These are phyloP conservation scores for Acronicta aceris DNA, from an alignment of 2,888 invertebrate genomes.

Conservation along the genomic window DNA sequence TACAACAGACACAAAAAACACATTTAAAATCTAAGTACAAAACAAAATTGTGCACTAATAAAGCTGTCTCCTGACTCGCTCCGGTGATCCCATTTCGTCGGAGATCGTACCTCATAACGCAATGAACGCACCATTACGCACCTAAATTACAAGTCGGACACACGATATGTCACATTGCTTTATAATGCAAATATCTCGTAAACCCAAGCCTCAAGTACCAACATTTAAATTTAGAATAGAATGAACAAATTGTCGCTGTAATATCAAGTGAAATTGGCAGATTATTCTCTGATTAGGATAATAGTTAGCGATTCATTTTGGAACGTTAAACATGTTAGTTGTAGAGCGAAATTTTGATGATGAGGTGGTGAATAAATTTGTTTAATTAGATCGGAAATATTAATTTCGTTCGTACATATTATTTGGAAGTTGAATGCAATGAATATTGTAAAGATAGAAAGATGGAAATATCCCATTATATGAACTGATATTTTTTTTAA, in stretches of 20 bases:
- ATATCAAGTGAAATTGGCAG: conserved; percentile 32
- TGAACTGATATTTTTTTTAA: too few species aligned
- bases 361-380: conserved; percentile 24
- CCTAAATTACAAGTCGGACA: conserved; percentile 81
- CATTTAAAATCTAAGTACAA: conserved; percentile 35
- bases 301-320: conserved; percentile 33
- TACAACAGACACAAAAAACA: conserved; percentile 29
- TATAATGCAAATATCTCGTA: conserved; percentile 83
- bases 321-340: conserved; percentile 22
- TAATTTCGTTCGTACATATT: neutral
- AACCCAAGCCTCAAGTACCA: conserved; percentile 67
- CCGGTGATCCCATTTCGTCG: conserved; percentile 71
- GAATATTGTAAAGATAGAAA: too few species aligned
- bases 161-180: conserved; percentile 78
- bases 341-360: conserved; percentile 23
- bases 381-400: conserved; percentile 16
- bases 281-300: conserved; percentile 33
- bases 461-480: too few species aligned
- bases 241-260: conserved; percentile 31
- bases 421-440: conserved; percentile 8
- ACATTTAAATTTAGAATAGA: conserved; percentile 71
- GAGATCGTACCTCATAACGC: conserved; percentile 76
- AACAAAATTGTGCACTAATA: conserved; percentile 67
- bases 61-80: conserved; percentile 73
- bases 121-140: conserved; percentile 81